Conservation (phyloP, 2,888 invertebrate species). For the Dendrolimus houi region DNA sequence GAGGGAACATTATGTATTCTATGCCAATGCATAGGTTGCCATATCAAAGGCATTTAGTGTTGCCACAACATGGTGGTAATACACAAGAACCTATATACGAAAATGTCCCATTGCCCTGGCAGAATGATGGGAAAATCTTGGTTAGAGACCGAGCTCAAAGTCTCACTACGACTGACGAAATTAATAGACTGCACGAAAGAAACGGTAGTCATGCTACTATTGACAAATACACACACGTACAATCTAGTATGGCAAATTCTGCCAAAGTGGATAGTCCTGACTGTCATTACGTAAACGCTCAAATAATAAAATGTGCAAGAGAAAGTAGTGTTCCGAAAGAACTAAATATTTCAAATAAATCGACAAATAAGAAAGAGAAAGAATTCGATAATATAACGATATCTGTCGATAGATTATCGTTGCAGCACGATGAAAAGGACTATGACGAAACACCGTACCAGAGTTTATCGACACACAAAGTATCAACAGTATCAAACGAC, state of each 20-base stretch:
- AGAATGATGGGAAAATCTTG: conserved; percentile 45
- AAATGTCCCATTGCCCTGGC: conserved; percentile 85
- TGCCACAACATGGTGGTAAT: conserved; percentile 60
- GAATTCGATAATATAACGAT: conserved; percentile 44
- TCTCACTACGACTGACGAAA: conserved; percentile 83
- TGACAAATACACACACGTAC: conserved; percentile 32
- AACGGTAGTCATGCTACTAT: conserved; percentile 53
- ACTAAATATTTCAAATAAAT: conserved; percentile 31
- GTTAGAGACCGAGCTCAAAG: conserved; percentile 78
- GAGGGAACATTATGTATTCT: conserved; percentile 79
- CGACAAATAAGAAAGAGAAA: conserved; percentile 31
- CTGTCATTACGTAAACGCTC: conserved; percentile 65
- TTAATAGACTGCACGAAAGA: conserved; percentile 58
- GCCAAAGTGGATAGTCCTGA: conserved; percentile 36
- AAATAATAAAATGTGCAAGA: conserved; percentile 58
- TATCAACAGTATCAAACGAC: conserved; percentile 46
- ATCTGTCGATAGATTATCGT: conserved; percentile 45
- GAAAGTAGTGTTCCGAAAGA: conserved; percentile 57
- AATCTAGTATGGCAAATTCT: conserved; percentile 26
- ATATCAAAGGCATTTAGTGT: conserved; percentile 63
- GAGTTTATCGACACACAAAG: conserved; percentile 55
- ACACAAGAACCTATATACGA: conserved; percentile 87
- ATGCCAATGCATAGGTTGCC: conserved; percentile 72
- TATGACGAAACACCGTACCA: conserved; percentile 66
- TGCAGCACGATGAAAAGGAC: conserved; percentile 42